These are phyloP conservation scores for Chelonia mydas DNA, from an alignment of 2,797 vertebrate species.

Conservation along the genomic window DNA sequence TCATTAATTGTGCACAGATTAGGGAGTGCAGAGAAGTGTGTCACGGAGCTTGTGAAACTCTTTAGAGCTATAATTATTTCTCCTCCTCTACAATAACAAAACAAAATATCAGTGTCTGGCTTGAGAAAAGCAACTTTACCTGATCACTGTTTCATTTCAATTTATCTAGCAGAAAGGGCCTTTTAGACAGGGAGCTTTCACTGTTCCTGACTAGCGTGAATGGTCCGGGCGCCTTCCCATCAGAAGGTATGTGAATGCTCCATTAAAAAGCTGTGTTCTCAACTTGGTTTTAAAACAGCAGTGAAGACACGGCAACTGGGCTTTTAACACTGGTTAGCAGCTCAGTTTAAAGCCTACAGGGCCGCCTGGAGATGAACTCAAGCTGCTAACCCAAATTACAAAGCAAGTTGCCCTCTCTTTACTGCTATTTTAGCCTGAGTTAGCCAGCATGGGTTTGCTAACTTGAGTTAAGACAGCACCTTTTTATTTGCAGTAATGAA, in stretches of 20 bases:
- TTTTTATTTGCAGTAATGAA: not conserved
- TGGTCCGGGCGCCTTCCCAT: not conserved
- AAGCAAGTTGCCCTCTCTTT: not conserved
- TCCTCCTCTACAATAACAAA: constrained; percentile 24
- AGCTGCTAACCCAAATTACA: not conserved
- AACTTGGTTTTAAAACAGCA: not conserved
- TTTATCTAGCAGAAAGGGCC: not conserved
- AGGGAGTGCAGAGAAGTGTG: constrained; percentile 47
- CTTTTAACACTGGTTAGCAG: not conserved
- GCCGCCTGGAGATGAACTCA: not conserved
- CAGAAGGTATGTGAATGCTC: not conserved
- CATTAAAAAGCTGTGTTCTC: not conserved
- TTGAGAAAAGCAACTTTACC: constrained; percentile 37
- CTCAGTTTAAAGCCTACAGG: not conserved
- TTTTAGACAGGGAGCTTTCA: not conserved
- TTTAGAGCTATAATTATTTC: constrained; percentile 61
- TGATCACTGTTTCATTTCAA: not conserved
- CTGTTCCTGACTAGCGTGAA: not conserved
- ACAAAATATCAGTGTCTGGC: constrained; percentile 35
- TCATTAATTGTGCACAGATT: constrained; percentile 65
- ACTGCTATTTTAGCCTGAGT: not conserved
- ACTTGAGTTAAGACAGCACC: not conserved
- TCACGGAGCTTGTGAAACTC: constrained; percentile 58
- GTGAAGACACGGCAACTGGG: not conserved
- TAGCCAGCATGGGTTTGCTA: not conserved